Conservation (phyloP, 53 echinoderm and acorn worm genomes). For the Crossaster papposus region DNA sequence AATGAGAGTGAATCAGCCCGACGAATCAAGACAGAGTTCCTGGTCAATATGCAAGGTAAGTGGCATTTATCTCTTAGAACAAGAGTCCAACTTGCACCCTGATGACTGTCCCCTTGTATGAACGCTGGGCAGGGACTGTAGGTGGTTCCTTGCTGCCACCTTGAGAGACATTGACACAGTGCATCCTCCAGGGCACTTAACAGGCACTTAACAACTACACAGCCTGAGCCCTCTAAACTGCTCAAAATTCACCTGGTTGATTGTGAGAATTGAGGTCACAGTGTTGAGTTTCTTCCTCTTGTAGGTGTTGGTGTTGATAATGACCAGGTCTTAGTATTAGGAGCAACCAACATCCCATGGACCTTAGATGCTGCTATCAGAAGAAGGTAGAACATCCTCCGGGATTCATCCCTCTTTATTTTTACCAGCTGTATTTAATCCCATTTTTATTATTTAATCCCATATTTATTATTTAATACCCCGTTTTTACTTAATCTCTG, state of each 20-base stretch:
- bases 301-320: slow-evolving; percentile 90
- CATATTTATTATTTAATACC: too few relatives aligned
- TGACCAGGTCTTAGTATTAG: slow-evolving; percentile 85
- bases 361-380: slow-evolving; percentile 94
- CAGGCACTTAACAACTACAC: too few relatives aligned
- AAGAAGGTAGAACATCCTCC: slow-evolving; percentile 75
- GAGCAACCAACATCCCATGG: slow-evolving; percentile 99
- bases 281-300: neutral
- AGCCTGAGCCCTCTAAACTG: neutral
- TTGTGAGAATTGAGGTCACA: slow-evolving; percentile 1
- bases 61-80: slow-evolving; percentile 60
- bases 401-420: neutral
- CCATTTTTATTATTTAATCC: too few relatives aligned
- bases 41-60: slow-evolving; percentile 98
- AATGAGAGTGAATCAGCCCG: slow-evolving; percentile 94
- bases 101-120: neutral
- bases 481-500: too few relatives aligned
- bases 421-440: too few relatives aligned
- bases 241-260: neutral
- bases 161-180: too few relatives aligned
- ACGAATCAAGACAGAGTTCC: slow-evolving; percentile 95
- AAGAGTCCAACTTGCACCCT: neutral
- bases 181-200: too few relatives aligned
- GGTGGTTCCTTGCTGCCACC: too few relatives aligned
- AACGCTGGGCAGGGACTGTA: too few relatives aligned